Evolutionary conservation across 2,113 vertebrate species (phyloP), one percentile per base, ranked within the genome.

Genomic region (Hippocampus abdominalis): DNA sequence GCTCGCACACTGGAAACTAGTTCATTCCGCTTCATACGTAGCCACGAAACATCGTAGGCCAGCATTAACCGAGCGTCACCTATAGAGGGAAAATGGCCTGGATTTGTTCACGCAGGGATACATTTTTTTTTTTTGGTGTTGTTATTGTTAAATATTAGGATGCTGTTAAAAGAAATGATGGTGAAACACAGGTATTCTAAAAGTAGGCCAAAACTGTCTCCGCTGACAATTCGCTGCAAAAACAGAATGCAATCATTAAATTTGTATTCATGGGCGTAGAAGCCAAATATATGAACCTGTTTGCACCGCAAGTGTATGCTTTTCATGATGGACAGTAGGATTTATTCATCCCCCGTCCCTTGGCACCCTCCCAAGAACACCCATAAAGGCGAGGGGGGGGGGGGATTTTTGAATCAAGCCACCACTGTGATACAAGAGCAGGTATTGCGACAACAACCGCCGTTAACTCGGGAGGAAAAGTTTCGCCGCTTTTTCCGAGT

Each of bases 401-500:
- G 3, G 51, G 70, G 63, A 71, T 78, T 77, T 84, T 85, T 85
- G 80, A 84, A 83, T 81, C 70, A 70, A 48, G 66, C 73, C 75
- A 75, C 78, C 27, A 73, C 82, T 87, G 86, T 82, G 83, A 80
- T 78, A 87, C 79, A 73, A 81, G 84, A 82, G 73, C 73, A 84
- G 84, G 73, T 79, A 83, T 68, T 75, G 78, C 70, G 76, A 82
- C 75, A 83, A 84, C 76, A 48, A 46, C 42, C 46, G 83, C 81
- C 75, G 64, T 70, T 76, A 78, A 87, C 84, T 88, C 70, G 49
- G 5, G 73, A 87, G 84, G 84, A 87, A 90, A 89, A 87, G 75
- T 89, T 91, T 88, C 87, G 80, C 80, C 51, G 80, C 88, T 91
- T 90, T 88, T 46, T 46, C 63, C 87, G 91, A 92, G 91, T 92